Evolutionary conservation across 2,113 vertebrate species (phyloP).

Genomic region (Tachysurus vachellii): DNA sequence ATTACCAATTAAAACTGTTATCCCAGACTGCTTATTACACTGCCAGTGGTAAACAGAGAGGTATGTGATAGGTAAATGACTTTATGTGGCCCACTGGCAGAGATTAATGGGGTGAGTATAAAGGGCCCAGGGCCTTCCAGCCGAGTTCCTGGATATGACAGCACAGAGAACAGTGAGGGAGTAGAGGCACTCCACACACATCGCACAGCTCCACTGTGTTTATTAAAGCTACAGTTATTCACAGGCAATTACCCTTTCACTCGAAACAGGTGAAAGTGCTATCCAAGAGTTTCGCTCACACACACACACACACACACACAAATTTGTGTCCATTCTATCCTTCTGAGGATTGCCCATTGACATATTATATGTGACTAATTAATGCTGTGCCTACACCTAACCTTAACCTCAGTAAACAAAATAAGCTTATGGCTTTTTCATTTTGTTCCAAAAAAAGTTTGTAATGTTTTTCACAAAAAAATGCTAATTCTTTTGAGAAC

Average conservation of each 20-base stretch:
- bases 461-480: not conserved
- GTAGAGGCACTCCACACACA: slow-evolving; percentile 18
- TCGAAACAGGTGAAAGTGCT: slow-evolving; percentile 21
- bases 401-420: not conserved
- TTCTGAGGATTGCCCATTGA: not conserved
- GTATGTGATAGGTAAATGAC: slow-evolving; percentile 51
- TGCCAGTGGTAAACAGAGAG: slow-evolving; percentile 36
- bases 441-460: not conserved
- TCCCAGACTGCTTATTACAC: slow-evolving; percentile 35
- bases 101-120: slow-evolving; percentile 55
- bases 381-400: not conserved
- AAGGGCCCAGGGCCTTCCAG: slow-evolving; percentile 34
- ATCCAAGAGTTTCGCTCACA: not conserved
- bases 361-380: not conserved
- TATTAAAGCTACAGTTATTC: slow-evolving; percentile 53
- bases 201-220: slow-evolving; percentile 37
- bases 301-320: slow-evolving; percentile 1
- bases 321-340: not conserved
- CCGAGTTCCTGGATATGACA: slow-evolving; percentile 51
- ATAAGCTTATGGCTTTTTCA: not conserved
- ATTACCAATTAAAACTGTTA: slow-evolving; percentile 53
- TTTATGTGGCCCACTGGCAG: slow-evolving; percentile 48
- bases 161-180: slow-evolving; percentile 24
- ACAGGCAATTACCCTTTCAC: slow-evolving; percentile 55
- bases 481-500: not conserved